Evolutionary conservation across 2,797 vertebrate genomes (phyloP), one percentile per base, ranked within the genome.

Genomic region (Megalops cyprinoides): DNA sequence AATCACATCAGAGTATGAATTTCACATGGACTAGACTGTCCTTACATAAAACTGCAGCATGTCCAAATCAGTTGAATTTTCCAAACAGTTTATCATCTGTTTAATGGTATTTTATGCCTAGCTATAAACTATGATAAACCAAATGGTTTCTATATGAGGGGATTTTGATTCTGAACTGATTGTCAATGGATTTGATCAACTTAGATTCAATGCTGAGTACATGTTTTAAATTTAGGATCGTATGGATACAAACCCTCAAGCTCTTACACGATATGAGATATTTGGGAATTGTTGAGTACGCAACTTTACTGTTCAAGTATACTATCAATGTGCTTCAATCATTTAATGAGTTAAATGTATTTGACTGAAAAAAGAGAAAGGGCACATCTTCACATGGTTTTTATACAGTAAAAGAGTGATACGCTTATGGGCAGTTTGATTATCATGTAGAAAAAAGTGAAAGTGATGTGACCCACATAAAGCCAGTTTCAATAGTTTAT

Each of bases 1-100:
- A 42, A 77, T 77, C 76, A 56, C 39, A 14, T n/a, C 34, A 20
- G 39, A 60, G 55, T 34, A 79, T 49, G 56, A 51, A 31, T 67
- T 25, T n/a, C 34, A 67, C 15, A 71, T 20, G 39, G 20, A 69
- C 44, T 39, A 53, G 9, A 20, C 15, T 42, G 18, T 7, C 12
- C 51, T 56, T 15, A 77, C 46, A 31, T 31, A 28, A 28, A 37
- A 23, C 55, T 37, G 44, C 25, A 51, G 18, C 23, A 12, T 53
- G 28, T 39, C 58, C 31, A 37, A 8, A n/a, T 69, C 42, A 51
- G 8, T 44, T 6, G 2, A 39, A 60, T 28, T 62, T 34, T 60
- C 0, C 1, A 67, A 18, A 15, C 44, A 74, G 67, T 60, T 34
- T 37, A 75, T 39, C 1, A 4, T 75, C 25, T 28, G 15, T 73